Evolutionary conservation across 2,888 invertebrate genomes (phyloP).

Genomic region (Pecten maximus): DNA sequence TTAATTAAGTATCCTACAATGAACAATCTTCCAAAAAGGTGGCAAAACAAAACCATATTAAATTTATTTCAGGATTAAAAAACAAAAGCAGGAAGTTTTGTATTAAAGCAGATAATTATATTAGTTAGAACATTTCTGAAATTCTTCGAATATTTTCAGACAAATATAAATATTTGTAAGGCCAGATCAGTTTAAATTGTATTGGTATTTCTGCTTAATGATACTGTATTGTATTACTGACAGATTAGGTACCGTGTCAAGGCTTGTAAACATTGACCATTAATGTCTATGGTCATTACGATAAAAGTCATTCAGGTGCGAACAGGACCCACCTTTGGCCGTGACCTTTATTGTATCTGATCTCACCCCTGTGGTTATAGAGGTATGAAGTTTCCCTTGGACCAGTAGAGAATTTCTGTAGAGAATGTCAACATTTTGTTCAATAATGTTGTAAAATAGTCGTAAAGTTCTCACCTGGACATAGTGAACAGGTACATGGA

Average conservation of each 20-base stretch:
- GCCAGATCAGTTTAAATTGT: background rate
- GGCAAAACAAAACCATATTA: background rate
- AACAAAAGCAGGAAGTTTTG: background rate
- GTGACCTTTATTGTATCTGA: background rate
- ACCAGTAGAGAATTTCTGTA: background rate
- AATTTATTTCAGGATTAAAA: background rate
- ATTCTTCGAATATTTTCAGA: background rate
- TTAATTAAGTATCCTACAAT: background rate
- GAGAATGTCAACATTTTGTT: constrained; percentile 9
- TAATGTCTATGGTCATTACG: background rate
- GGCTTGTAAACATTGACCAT: background rate
- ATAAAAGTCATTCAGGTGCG: background rate
- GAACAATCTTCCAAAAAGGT: background rate
- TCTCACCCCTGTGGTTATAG: background rate
- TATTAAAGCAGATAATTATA: background rate
- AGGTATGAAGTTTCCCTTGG: background rate
- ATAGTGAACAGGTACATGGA: background rate
- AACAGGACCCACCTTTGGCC: background rate
- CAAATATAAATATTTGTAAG: background rate
- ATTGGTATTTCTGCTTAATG: background rate
- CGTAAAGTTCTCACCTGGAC: background rate
- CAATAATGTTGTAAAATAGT: background rate
- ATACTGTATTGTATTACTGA: background rate
- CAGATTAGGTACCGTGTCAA: background rate
- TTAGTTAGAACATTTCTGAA: background rate